These are phyloP conservation scores for Hiodon tergisus DNA, from an alignment of 2,113 vertebrate genomes.

Conservation along the genomic window DNA sequence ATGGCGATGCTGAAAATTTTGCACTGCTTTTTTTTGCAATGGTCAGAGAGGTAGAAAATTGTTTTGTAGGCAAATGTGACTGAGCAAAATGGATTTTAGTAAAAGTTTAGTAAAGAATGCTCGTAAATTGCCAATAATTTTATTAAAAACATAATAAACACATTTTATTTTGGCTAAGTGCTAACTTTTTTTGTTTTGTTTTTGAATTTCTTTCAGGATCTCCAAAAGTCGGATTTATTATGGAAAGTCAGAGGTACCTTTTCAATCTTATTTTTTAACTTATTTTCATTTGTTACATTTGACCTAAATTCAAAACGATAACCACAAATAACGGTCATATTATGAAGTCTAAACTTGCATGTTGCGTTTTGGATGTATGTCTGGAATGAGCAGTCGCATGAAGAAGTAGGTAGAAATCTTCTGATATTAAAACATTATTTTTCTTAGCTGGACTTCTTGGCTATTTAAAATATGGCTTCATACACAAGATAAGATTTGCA, in stretches of 20 bases:
- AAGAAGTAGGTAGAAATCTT: no score
- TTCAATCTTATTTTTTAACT: not conserved
- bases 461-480: no score
- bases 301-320: no score
- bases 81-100: no score
- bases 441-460: no score
- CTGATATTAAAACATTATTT: no score
- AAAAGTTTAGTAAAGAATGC: not conserved
- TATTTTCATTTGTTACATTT: not conserved
- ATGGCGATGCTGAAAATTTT: no score
- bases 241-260: slow-evolving; percentile 49
- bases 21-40: not conserved
- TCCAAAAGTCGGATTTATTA: slow-evolving; percentile 51
- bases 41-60: not conserved
- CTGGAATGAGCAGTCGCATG: no score
- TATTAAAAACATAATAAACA: not conserved
- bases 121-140: not conserved
- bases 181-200: slow-evolving; percentile 11
- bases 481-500: no score
- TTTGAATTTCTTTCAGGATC: slow-evolving; percentile 46
- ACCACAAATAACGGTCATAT: no score
- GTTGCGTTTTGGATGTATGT: no score
- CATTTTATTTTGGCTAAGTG: not conserved
- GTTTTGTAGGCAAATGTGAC: not conserved
- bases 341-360: no score